Percentiles rank a stretch among this genome's conserved stretches.
Evolutionary conservation across 2,113 vertebrate genomes (phyloP).

Genomic region (Lathamus discolor): DNA sequence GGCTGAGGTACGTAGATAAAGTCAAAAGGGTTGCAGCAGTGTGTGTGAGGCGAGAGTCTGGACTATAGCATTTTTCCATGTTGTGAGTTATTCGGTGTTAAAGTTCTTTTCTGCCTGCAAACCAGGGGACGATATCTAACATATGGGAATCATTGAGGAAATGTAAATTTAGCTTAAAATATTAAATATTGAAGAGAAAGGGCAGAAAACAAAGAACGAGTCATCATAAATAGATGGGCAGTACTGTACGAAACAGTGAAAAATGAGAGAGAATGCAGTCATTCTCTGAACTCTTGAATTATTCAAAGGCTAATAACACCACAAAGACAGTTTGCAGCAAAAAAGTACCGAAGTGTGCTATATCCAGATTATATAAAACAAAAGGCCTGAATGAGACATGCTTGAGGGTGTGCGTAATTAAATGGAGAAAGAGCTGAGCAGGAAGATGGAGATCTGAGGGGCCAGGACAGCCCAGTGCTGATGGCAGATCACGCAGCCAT

Average conservation of each 20-base stretch:
- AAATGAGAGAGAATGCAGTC: slow-evolving; percentile 42
- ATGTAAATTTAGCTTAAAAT: slow-evolving; percentile 65
- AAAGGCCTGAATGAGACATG: not conserved
- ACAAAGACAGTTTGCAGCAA: slow-evolving; percentile 47
- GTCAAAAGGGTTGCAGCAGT: not conserved
- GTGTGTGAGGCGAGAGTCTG: not conserved
- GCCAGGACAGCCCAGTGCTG: not conserved
- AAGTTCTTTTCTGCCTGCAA: not conserved
- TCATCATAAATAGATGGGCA: slow-evolving; percentile 55
- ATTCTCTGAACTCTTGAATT: slow-evolving; percentile 31
- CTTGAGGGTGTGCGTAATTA: not conserved
- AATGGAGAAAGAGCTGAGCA: not conserved
- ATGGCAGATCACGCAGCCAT: accelerated
- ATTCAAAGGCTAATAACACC: slow-evolving; percentile 61
- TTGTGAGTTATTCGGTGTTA: not conserved
- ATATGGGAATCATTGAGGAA: slow-evolving; percentile 33
- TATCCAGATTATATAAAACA: slow-evolving; percentile 2
- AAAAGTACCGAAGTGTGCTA: not conserved
- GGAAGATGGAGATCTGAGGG: not conserved
- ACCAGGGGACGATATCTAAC: not conserved
- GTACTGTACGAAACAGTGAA: slow-evolving; percentile 36
- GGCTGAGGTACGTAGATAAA: not conserved
- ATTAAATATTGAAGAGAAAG: slow-evolving; percentile 57
- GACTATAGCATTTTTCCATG: not conserved
- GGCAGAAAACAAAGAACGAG: slow-evolving; percentile 48